phyloP scores from a whole-genome alignment of 2,888 invertebrate genomes.

The Pristionchus maxplancki region DNA sequence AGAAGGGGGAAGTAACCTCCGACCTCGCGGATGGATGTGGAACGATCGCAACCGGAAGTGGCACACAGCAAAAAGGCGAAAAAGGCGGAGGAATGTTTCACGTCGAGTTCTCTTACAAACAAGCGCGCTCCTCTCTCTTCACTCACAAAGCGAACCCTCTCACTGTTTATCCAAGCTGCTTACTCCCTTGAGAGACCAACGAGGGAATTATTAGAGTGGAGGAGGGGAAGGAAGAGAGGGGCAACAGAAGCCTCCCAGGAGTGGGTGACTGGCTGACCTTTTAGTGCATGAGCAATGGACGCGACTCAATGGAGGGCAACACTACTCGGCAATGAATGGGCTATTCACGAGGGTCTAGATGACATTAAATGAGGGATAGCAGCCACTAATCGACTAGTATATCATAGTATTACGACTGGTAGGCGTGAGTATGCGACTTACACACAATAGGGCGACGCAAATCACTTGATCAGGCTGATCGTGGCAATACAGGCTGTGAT shows the following conservation, averaged over 20 bases:
- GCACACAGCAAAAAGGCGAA: background rate
- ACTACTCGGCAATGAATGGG: background rate
- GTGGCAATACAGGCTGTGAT: background rate
- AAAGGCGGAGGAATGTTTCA: slow-evolving; percentile 21
- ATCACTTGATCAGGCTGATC: background rate
- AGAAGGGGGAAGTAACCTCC: background rate
- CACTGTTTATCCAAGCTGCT: slow-evolving; percentile 42
- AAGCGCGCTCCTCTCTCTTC: background rate
- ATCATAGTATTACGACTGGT: background rate
- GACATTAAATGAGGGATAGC: slow-evolving; percentile 13
- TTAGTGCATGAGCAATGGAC: slow-evolving; percentile 14
- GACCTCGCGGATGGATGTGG: background rate
- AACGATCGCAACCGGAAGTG: background rate
- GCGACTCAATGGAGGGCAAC: background rate
- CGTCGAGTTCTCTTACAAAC: background rate
- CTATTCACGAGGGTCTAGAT: background rate
- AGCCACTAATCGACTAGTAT: background rate
- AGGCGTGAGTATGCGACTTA: background rate
- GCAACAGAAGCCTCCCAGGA: slow-evolving; percentile 6
- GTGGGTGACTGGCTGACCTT: background rate
- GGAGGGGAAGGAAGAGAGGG: background rate
- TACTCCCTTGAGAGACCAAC: slow-evolving; percentile 33
- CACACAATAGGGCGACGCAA: background rate
- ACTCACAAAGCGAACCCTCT: background rate
- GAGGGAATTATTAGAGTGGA: background rate